These are phyloP conservation scores for Apoda limacodes DNA, from an alignment of 2,888 invertebrate species.

Conservation along the genomic window DNA sequence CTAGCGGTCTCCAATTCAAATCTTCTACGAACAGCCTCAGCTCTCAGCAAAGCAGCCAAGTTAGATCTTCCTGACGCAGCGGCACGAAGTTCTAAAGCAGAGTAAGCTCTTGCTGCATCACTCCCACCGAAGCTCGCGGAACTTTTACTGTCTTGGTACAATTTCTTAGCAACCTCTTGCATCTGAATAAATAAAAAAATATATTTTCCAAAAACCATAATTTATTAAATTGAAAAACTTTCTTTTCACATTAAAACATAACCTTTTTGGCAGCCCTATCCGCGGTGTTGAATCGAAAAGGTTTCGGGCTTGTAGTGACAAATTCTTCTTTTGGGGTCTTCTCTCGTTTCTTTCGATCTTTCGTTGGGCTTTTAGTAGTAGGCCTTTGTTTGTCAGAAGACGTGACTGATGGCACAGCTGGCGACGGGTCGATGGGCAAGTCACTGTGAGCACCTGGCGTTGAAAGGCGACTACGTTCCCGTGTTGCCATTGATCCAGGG, in stretches of 20 bases:
- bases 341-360: conserved; percentile 37
- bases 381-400: conserved; percentile 42
- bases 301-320: conserved; percentile 62
- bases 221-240: too few species aligned
- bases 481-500: conserved; percentile 76
- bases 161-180: conserved; percentile 45
- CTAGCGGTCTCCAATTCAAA: conserved; percentile 73
- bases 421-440: conserved; percentile 55
- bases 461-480: conserved; percentile 64
- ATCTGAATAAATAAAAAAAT: conserved; percentile 31
- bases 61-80: conserved; percentile 66
- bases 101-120: conserved; percentile 47
- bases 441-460: conserved; percentile 62
- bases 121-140: conserved; percentile 32
- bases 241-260: too few species aligned
- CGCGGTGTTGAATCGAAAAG: conserved; percentile 64
- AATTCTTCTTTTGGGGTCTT: conserved; percentile 51
- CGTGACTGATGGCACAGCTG: conserved; percentile 37
- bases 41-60: conserved; percentile 75
- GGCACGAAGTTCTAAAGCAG: conserved; percentile 49
- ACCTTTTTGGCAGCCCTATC: conserved; percentile 57
- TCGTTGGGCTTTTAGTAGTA: conserved; percentile 42
- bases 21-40: conserved; percentile 71
- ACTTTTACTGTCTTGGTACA: conserved; percentile 47
- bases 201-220: neutral